Base-by-base conservation (phyloP, 2,888 invertebrate species). In the Melinopterus prodromus region DNA sequence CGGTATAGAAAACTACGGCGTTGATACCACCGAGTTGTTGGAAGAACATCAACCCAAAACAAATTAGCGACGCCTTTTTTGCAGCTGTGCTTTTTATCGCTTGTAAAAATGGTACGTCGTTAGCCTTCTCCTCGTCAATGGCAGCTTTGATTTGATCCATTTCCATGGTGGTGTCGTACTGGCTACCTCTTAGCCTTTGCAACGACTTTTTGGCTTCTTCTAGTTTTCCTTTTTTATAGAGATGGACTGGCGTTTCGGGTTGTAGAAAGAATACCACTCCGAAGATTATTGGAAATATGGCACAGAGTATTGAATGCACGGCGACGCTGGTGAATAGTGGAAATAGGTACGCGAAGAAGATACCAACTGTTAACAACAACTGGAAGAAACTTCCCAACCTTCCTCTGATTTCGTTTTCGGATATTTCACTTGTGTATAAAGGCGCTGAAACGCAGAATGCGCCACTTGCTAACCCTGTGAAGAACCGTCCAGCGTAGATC, bases 21-120 rank as follows among this genome's bases (percentile, higher is more conserved):
- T 97, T 97, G 77, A 96, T 93, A 70, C 96, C 96, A 81, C 95
- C 93, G 79, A 97, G 90, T 88, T 98, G 98, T 87, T 98, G 98
- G 90, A 97, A 96, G 85, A 97, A 90, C 97, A 98, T 97, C 6
- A 98, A 91, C 3, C 94, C 93, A 86, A 95, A 93, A 82, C 93
- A 93, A 80, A 96, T 95, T 14, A 93, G 80, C 3, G 95, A 89
- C 0, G 94, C 95, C 86, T 93, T 94, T 26, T 92, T 87, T 0
- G 94, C 93, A 0, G 80, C 81, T 71, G 74, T 70, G 12, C 70
- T 78, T 75, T 78, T 78, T 14, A 82, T 78, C 5, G 93, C 92
- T 0, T 90, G 86, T 1, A 85, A 78, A 80, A 94, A 90, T 0
- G 95, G 92, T 0, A 92, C 89, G 0, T 91, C 90, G 79, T 92